These are phyloP conservation scores for Enteromius viviparus DNA, from an alignment of 2,797 vertebrate species.

Conservation along the genomic window DNA sequence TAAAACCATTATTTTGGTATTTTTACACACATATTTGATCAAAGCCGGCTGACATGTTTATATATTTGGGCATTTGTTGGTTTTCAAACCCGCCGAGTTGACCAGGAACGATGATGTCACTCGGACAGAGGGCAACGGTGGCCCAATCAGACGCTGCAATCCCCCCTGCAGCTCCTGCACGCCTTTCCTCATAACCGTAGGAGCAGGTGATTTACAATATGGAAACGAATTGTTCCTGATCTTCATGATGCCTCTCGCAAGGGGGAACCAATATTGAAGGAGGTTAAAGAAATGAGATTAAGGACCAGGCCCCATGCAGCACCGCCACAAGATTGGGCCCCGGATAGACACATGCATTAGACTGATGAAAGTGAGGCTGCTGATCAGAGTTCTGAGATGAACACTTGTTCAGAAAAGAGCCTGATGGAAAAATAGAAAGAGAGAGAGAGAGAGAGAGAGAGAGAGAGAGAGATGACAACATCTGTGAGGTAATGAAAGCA, in stretches of 20 bases:
- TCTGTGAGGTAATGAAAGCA: slow-evolving; percentile 59
- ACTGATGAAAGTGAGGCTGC: slow-evolving; percentile 80
- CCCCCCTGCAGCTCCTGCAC: slow-evolving; percentile 14
- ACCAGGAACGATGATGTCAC: slow-evolving; percentile 57
- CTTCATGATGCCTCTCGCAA: slow-evolving; percentile 70
- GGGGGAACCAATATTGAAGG: slow-evolving; percentile 58
- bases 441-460: slow-evolving; percentile 22
- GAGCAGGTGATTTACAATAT: slow-evolving; percentile 78
- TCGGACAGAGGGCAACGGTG: slow-evolving; percentile 22
- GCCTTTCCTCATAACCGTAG: slow-evolving; percentile 39
- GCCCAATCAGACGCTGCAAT: slow-evolving; percentile 49
- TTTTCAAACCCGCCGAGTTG: not conserved
- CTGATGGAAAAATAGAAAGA: slow-evolving; percentile 29
- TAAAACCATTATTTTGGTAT: slow-evolving; percentile 62
- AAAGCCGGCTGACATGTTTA: slow-evolving; percentile 53
- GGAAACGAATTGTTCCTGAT: slow-evolving; percentile 68
- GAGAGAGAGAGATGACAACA: slow-evolving; percentile 58
- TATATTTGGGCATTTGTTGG: slow-evolving; percentile 53
- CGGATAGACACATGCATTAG: slow-evolving; percentile 74
- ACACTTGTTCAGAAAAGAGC: slow-evolving; percentile 78
- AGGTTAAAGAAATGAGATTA: slow-evolving; percentile 80
- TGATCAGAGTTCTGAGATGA: slow-evolving; percentile 76
- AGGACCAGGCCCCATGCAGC: slow-evolving; percentile 53
- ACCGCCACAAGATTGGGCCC: slow-evolving; percentile 41
- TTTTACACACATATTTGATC: slow-evolving; percentile 61